Evolutionary conservation across 2,113 vertebrate genomes (phyloP), one percentile per base, ranked within the genome.

Genomic region (Henicopernis longicauda): DNA sequence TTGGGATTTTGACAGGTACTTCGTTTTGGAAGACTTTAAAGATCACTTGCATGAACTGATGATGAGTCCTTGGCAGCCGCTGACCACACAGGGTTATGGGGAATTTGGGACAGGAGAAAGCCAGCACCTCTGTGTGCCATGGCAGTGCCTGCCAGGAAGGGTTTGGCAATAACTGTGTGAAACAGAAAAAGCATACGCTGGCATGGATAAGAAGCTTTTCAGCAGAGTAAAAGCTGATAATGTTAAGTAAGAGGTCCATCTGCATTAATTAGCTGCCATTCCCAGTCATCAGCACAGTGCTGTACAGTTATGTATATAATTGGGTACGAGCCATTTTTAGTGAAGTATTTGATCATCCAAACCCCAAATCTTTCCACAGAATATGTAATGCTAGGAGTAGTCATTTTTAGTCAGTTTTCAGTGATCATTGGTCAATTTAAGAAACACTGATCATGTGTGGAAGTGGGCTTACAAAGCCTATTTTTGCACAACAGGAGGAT

Each of bases 161-260:
- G 36, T 76, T 82, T 88, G 36, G 45, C 47, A 80, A 11, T 42
- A 92, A 82, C 16, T 55, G 16, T 47, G 32, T 76, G 86, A 91
- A 97, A 72, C n/a, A 85, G 76, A 45, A 92, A 74, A 77, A 93
- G 69, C 6, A 7, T 49, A 45, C 0, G 1, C 38, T 82, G 32
- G 55, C 70, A 32, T 57, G 38, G 67, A 67, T 82, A 95, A 96
- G 92, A 87, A 95, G 89, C 65, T 95, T 95, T 93, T 71, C 92
- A 94, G 47, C 65, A 73, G 45, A 93, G 65, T 76, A 84, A 57
- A 90, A 74, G 71, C 40, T 93, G 65, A 93, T 76, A 70, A 31
- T 62, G 44, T 80, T 29, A 95, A 84, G 36, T 72, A 69, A 34
- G 22, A 92, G 47, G 72, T 91, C 91, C 66, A 50, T 73, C 67